Conservation (phyloP, 2,113 vertebrate species). For the Istiophorus platypterus region DNA sequence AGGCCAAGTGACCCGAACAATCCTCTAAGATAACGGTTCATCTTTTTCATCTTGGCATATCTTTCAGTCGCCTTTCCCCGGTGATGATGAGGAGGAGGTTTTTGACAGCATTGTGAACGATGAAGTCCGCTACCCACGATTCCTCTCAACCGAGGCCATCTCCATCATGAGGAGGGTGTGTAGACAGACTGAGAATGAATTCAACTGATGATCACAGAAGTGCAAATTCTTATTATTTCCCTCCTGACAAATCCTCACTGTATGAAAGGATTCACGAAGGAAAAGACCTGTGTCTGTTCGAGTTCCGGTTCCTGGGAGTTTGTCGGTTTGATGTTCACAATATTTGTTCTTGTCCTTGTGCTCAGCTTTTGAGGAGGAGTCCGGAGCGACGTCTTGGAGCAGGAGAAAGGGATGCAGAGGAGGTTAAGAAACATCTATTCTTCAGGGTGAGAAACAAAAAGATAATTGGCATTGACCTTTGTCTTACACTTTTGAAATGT, state of each 20-base stretch:
- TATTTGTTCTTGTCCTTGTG: background rate
- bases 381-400: constrained; percentile 96
- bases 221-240: background rate
- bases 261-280: background rate
- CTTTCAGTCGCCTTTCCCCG: constrained; percentile 95
- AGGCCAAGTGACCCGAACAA: background rate
- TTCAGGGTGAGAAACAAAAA: constrained; percentile 88
- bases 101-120: constrained; percentile 99
- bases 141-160: constrained; percentile 98
- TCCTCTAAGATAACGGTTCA: background rate
- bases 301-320: background rate
- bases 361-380: constrained; percentile 94
- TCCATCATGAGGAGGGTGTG: constrained; percentile 98
- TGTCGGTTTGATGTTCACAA: background rate
- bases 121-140: constrained; percentile 97
- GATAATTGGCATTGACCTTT: background rate
- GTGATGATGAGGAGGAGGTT: constrained; percentile 98
- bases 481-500: background rate
- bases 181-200: background rate
- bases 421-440: constrained; percentile 97
- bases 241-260: background rate
- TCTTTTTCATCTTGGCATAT: background rate
- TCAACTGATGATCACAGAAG: background rate
- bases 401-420: constrained; percentile 95
- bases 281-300: too few species aligned